Evolutionary conservation across 2,797 vertebrate species (phyloP).

Genomic region (Glossophaga mutica): DNA sequence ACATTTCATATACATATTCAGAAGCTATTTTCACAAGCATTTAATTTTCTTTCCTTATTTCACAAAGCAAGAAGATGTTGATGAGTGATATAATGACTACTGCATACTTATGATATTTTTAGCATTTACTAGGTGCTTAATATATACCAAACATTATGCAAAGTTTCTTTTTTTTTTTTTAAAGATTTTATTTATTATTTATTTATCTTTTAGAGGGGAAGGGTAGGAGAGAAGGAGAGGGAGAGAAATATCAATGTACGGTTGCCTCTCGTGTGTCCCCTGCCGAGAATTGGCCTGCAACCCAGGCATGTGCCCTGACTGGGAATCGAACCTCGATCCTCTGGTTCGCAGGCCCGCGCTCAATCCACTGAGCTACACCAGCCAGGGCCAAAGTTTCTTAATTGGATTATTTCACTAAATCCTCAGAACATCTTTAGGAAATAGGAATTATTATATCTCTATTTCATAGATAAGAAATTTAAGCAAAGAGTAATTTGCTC

Average conservation of each 20-base stretch:
- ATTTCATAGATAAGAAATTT: not conserved
- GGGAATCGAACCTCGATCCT: too few species aligned
- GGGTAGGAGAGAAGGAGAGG: too few species aligned
- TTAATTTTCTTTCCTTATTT: not conserved
- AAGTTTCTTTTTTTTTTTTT: too few species aligned
- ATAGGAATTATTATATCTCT: slow-evolving; percentile 10
- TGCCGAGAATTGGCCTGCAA: too few species aligned
- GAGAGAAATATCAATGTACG: too few species aligned
- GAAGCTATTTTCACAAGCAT: not conserved
- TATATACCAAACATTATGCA: not conserved
- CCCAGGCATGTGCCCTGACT: too few species aligned
- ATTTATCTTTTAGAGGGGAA: too few species aligned
- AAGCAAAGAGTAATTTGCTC: not conserved
- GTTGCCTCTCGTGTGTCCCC: too few species aligned
- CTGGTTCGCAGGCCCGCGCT: too few species aligned
- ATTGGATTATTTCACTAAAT: not conserved
- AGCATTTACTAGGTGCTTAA: not conserved
- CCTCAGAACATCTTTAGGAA: not conserved
- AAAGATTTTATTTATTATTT: too few species aligned
- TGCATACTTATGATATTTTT: not conserved
- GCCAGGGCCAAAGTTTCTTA: too few species aligned
- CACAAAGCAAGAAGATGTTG: slow-evolving; percentile 3
- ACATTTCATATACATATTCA: not conserved
- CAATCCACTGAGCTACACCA: too few species aligned
- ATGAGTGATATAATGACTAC: not conserved